A percentile compares a stretch with the other conserved stretches of the same genome.
Evolutionary conservation across 2,888 invertebrate species (phyloP).

Genomic region (Drosophila cracens): DNA sequence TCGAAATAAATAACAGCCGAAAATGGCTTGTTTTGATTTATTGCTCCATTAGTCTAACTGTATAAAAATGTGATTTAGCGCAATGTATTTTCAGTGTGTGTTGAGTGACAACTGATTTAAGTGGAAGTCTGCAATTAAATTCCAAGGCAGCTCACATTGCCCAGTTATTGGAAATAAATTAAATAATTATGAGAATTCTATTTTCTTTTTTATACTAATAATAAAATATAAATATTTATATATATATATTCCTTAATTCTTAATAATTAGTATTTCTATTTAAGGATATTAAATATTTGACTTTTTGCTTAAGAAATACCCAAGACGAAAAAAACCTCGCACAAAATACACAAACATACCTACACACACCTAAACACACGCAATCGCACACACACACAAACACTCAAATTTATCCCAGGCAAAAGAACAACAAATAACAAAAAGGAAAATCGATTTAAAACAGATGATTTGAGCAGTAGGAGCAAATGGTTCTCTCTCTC

Average conservation of each 20-base stretch:
- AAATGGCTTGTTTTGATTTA: conserved; percentile 14
- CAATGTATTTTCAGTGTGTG: neutral
- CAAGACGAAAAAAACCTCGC: conserved; percentile 14
- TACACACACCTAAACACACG: neutral
- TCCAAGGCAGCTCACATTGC: neutral
- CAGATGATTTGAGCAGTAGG: conserved; percentile 72
- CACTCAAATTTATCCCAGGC: conserved; percentile 15
- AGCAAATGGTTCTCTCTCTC: conserved; percentile 4
- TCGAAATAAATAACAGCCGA: conserved; percentile 19
- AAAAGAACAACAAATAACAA: conserved; percentile 58
- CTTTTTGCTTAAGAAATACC: conserved; percentile 16
- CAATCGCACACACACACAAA: neutral
- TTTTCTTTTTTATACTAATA: conserved; percentile 5
- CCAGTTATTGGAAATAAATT: neutral
- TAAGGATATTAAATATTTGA: conserved; percentile 15
- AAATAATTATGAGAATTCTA: neutral
- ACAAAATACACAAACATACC: conserved; percentile 17
- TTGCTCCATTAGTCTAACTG: conserved; percentile 1
- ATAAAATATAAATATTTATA: neutral
- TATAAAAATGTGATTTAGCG: neutral
- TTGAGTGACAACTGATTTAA: neutral
- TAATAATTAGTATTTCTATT: conserved; percentile 5
- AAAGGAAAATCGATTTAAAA: conserved; percentile 74
- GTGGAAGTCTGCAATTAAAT: neutral
- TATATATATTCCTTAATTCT: conserved; percentile 9